phyloP scores from a whole-genome alignment of 2,797 vertebrate species.

The Aratinga solstitialis region DNA sequence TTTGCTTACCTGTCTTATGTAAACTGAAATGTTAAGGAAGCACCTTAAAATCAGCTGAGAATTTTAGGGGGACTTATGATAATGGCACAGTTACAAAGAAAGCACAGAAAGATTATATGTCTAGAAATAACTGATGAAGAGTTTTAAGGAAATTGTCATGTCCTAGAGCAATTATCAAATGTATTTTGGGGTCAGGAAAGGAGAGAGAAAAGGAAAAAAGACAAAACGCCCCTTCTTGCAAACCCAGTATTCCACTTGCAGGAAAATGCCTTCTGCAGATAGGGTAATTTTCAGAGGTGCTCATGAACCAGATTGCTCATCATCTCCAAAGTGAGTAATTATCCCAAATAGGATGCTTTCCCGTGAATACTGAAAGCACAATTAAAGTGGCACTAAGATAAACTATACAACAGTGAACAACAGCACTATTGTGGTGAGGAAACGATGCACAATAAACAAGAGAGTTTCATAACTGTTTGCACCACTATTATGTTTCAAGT shows the following conservation, averaged over 20 bases:
- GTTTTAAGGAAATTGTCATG: not conserved
- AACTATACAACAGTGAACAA: conserved; percentile 41
- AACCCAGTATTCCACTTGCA: conserved; percentile 4
- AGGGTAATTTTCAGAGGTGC: conserved; percentile 69
- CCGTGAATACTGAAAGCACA: conserved; percentile 60
- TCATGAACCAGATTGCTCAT: conserved; percentile 66
- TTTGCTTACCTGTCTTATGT: not conserved
- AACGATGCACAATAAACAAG: conserved; percentile 36
- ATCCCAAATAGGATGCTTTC: conserved; percentile 64
- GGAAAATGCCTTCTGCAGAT: conserved; percentile 53
- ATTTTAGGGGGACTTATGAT: not conserved
- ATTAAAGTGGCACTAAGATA: conserved; percentile 54
- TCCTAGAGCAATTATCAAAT: not conserved
- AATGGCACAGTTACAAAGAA: not conserved
- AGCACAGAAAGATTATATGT: not conserved
- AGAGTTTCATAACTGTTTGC: conserved; percentile 26
- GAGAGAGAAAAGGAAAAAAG: not conserved
- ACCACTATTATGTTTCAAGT: not conserved
- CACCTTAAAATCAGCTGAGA: not conserved
- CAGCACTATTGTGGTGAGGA: conserved; percentile 31
- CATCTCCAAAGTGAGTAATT: conserved; percentile 70
- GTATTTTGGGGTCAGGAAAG: not conserved
- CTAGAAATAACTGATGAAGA: not conserved
- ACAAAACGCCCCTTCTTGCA: not conserved
- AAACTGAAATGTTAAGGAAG: not conserved